Evolutionary conservation across 2,888 invertebrate genomes (phyloP).

Genomic region (Blastobasis lacticolella): DNA sequence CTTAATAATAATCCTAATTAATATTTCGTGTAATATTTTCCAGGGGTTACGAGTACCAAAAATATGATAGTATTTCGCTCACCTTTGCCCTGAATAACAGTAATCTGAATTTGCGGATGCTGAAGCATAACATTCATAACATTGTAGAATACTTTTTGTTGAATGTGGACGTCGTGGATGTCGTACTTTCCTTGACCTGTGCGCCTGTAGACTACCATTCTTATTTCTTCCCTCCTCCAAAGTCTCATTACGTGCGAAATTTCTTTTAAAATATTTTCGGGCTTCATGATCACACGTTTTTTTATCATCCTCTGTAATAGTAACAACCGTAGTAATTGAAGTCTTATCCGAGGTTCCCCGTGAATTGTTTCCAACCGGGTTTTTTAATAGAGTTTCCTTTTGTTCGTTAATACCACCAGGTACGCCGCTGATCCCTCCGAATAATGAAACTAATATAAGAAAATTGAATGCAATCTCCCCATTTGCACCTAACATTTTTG

Average conservation of each 20-base stretch:
- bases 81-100: no score
- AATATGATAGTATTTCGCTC: no score
- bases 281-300: constrained; percentile 27
- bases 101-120: no score
- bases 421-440: constrained; percentile 22
- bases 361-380: constrained; percentile 24
- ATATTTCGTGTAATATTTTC: no score
- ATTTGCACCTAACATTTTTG: constrained; percentile 21
- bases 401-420: constrained; percentile 24
- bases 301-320: constrained; percentile 23
- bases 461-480: constrained; percentile 22
- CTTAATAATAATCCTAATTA: no score
- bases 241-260: constrained; percentile 23
- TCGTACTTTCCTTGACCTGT: no score
- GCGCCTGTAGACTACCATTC: constrained; percentile 14
- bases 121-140: no score
- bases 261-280: constrained; percentile 21
- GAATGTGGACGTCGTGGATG: no score
- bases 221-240: constrained; percentile 12
- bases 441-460: constrained; percentile 33
- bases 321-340: constrained; percentile 24
- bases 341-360: constrained; percentile 18
- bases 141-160: no score
- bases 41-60: no score
- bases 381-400: constrained; percentile 27